Evolutionary conservation across 2,113 vertebrate species (phyloP).

Genomic region (Mugil cephalus): DNA sequence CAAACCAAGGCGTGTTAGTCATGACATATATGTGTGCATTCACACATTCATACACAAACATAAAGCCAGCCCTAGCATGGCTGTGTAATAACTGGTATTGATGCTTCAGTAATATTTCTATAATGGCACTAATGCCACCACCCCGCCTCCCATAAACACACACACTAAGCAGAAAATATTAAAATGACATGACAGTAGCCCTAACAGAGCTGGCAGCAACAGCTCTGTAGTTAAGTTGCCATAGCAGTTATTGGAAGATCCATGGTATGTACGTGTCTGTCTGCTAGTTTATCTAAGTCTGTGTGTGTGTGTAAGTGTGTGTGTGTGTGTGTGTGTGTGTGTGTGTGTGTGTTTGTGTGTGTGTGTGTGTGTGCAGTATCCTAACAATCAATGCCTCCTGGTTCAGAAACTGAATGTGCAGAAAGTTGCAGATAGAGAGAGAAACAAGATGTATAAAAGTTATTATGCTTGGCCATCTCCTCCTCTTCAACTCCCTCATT

Average conservation of each 20-base stretch:
- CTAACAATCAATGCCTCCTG: constrained; percentile 25
- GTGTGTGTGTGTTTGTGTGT: neutral
- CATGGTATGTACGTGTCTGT: constrained; percentile 1
- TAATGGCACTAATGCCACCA: constrained; percentile 26
- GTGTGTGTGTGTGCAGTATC: neutral
- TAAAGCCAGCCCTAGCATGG: constrained; percentile 20
- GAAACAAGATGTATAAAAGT: constrained; percentile 67
- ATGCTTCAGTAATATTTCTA: constrained; percentile 42
- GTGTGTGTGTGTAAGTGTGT: constrained; percentile 13
- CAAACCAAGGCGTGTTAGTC: constrained; percentile 16
- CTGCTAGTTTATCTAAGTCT: constrained; percentile 11
- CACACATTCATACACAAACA: constrained; percentile 16
- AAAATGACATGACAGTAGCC: constrained; percentile 27
- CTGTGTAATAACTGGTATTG: constrained; percentile 32
- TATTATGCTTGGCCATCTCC: constrained; percentile 44
- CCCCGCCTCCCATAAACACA: constrained; percentile 30
- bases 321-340: neutral
- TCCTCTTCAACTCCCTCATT: constrained; percentile 36
- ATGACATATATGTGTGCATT: constrained; percentile 30
- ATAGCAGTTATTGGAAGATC: constrained; percentile 26
- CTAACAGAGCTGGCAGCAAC: constrained; percentile 17
- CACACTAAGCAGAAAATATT: constrained; percentile 17
- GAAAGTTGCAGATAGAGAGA: constrained; percentile 51
- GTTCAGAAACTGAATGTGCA: constrained; percentile 18
- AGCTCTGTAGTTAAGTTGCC: constrained; percentile 9